Evolutionary conservation across 2,888 invertebrate species (phyloP).

Genomic region (Allygus modestus): DNA sequence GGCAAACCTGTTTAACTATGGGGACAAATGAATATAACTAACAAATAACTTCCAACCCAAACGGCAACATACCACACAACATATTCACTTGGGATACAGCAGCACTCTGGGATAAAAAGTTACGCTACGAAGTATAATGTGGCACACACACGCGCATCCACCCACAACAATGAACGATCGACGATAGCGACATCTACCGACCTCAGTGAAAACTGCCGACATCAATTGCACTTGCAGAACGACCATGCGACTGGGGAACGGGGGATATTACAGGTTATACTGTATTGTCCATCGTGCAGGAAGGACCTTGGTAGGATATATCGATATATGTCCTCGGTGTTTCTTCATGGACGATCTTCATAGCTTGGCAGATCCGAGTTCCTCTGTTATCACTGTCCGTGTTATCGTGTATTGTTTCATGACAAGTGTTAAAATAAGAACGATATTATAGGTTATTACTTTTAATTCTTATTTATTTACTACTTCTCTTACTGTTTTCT

Average conservation of each 20-base stretch:
- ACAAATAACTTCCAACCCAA: too few relatives aligned
- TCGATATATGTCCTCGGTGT: not conserved
- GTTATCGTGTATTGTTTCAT: slow-evolving; percentile 3
- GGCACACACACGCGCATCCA: too few relatives aligned
- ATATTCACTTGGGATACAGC: too few relatives aligned
- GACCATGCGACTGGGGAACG: not conserved
- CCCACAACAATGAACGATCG: not conserved
- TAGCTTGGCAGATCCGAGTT: not conserved
- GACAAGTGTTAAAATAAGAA: not conserved
- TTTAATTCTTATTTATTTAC: too few relatives aligned
- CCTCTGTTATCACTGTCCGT: not conserved
- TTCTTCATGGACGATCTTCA: not conserved
- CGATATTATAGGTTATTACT: too few relatives aligned
- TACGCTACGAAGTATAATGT: too few relatives aligned
- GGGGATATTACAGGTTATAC: not conserved
- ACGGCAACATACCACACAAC: too few relatives aligned
- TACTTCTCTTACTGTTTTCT: too few relatives aligned
- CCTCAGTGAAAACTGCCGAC: not conserved
- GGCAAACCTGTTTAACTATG: too few relatives aligned
- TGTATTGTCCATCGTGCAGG: not conserved
- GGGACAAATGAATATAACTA: too few relatives aligned
- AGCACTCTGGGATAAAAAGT: too few relatives aligned
- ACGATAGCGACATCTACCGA: slow-evolving; percentile 7
- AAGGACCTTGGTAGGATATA: slow-evolving; percentile 8
- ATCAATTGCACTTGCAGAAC: slow-evolving; percentile 3